A percentile compares a stretch with the other conserved stretches of the same genome.
These are phyloP conservation scores for Lepidochrysops patricia DNA, from an alignment of 2,888 invertebrate species.

Conservation along the genomic window DNA sequence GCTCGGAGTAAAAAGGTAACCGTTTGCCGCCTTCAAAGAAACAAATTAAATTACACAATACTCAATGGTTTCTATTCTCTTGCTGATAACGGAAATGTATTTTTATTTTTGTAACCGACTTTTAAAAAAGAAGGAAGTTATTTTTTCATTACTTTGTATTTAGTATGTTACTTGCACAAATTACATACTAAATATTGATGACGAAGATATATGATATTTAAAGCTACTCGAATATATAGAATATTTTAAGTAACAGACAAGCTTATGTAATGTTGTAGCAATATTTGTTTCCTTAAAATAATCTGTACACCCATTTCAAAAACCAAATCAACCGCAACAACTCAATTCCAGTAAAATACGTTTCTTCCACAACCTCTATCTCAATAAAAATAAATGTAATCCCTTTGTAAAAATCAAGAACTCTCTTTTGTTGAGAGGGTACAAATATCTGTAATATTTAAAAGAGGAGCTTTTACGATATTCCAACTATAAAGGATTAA, in stretches of 20 bases:
- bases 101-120: too few relatives aligned
- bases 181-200: too few relatives aligned
- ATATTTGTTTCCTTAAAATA: too few relatives aligned
- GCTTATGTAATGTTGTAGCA: too few relatives aligned
- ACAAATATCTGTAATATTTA: constrained; percentile 5
- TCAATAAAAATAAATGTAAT: constrained; percentile 3
- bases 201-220: too few relatives aligned
- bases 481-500: background rate
- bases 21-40: constrained; percentile 23
- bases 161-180: too few relatives aligned
- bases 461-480: background rate
- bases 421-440: background rate
- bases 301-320: background rate
- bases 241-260: too few relatives aligned
- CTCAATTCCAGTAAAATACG: background rate
- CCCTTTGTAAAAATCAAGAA: background rate
- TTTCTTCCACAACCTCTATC: background rate
- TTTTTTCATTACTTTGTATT: too few relatives aligned
- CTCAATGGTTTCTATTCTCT: background rate
- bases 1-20: constrained; percentile 34
- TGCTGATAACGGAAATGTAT: background rate
- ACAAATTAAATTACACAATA: constrained; percentile 8
- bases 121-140: too few relatives aligned
- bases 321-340: background rate
- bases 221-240: too few relatives aligned